Evolutionary conservation across 1,140 invertebrate species (phyloP).

Genomic region (Oscheius sp.): DNA sequence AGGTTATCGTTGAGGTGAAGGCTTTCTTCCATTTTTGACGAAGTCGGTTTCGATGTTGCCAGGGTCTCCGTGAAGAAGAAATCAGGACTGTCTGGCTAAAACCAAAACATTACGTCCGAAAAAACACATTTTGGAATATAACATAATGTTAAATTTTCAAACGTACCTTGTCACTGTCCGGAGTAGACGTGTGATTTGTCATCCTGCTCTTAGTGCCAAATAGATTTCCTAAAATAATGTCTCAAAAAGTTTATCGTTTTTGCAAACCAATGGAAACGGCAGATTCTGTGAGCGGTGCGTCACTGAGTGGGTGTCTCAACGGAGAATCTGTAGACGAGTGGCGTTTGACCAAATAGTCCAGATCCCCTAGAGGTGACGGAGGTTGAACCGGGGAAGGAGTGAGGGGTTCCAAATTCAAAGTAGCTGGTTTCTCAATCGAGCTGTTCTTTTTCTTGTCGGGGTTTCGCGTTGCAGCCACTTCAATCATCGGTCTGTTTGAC

Average conservation of each 20-base stretch:
- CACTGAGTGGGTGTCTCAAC: conserved; percentile 7
- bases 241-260: not conserved
- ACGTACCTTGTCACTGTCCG: not conserved
- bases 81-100: not conserved
- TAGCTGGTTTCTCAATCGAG: conserved; percentile 3
- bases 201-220: not conserved
- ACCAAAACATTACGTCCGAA: not conserved
- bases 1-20: not conserved
- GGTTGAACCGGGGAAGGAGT: conserved; percentile 17
- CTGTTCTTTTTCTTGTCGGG: not conserved
- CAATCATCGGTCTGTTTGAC: conserved; percentile 21
- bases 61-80: too few species aligned
- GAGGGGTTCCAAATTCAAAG: conserved; percentile 6
- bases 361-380: conserved; percentile 32
- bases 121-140: not conserved
- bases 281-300: conserved; percentile 22
- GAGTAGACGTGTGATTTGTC: not conserved
- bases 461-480: conserved; percentile 20
- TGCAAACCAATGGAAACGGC: conserved; percentile 24
- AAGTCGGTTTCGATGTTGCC: not conserved
- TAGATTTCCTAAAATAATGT: too few species aligned
- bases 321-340: conserved; percentile 2
- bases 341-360: conserved; percentile 17
- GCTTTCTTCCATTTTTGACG: not conserved
- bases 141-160: not conserved